Percentiles rank a stretch among this genome's conserved stretches.
These are phyloP conservation scores for Leistus spinibarbis DNA, from an alignment of 2,888 invertebrate species.

Conservation along the genomic window DNA sequence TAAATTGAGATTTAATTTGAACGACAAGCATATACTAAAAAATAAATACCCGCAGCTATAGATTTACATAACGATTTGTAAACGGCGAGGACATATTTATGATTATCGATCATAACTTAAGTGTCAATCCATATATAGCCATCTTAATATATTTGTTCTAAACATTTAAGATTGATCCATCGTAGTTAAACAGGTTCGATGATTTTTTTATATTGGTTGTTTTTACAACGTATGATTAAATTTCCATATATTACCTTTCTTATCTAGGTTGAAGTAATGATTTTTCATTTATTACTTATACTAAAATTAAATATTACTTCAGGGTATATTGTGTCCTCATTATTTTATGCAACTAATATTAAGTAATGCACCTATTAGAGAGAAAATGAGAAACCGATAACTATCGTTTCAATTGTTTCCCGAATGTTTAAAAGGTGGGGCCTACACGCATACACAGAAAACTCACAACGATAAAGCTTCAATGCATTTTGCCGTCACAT, in stretches of 20 bases:
- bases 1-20: background rate
- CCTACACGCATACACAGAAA: no score
- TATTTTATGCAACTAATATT: background rate
- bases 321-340: background rate
- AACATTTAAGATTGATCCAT: background rate
- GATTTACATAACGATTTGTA: slow-evolving; percentile 1
- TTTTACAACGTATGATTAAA: background rate
- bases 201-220: background rate
- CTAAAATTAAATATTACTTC: background rate
- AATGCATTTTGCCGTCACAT: no score
- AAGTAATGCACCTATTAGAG: no score
- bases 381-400: no score
- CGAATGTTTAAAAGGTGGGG: no score
- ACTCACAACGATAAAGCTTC: no score
- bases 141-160: background rate
- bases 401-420: no score
- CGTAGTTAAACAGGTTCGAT: background rate
- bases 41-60: background rate
- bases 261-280: background rate
- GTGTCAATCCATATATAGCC: background rate
- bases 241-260: background rate
- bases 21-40: background rate
- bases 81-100: background rate
- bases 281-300: background rate
- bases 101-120: background rate